These are phyloP conservation scores for Acleris cristana DNA, from an alignment of 2,888 invertebrate species.

Conservation along the genomic window DNA sequence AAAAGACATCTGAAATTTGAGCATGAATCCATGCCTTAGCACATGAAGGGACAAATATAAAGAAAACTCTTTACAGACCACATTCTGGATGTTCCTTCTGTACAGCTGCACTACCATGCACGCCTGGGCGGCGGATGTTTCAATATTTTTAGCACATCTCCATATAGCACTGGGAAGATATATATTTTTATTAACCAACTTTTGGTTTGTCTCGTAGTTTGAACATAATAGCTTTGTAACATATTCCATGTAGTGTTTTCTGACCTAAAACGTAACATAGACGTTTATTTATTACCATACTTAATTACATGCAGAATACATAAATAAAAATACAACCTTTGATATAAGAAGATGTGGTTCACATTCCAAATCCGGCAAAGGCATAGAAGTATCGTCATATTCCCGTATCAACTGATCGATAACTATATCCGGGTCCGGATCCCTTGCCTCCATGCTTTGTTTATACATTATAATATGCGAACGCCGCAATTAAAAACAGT, in stretches of 20 bases:
- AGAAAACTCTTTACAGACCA: constrained; percentile 51
- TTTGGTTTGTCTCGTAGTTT: constrained; percentile 74
- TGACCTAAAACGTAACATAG: constrained; percentile 60
- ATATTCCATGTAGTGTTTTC: constrained; percentile 77
- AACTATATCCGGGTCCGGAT: constrained; percentile 50
- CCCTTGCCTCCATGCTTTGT: constrained; percentile 40
- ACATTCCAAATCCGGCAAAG: constrained; percentile 66
- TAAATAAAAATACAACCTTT: constrained; percentile 54
- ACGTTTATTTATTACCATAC: constrained; percentile 11
- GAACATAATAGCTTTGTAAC: constrained; percentile 67
- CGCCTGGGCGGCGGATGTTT: constrained; percentile 70
- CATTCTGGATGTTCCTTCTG: constrained; percentile 64
- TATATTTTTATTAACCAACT: constrained; percentile 67
- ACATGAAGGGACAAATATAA: too few relatives aligned
- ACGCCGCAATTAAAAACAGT: background rate
- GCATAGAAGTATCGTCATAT: constrained; percentile 63
- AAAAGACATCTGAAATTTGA: too few relatives aligned
- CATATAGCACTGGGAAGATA: constrained; percentile 77
- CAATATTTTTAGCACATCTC: constrained; percentile 75
- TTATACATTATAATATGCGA: constrained; percentile 4
- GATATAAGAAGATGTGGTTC: constrained; percentile 77
- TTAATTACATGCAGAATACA: background rate
- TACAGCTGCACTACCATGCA: constrained; percentile 77
- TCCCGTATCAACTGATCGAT: constrained; percentile 63
- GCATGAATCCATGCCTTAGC: too few relatives aligned